A percentile compares a stretch with the other conserved stretches of the same genome.
These are phyloP conservation scores for Cantharis rufa DNA, from an alignment of 2,888 invertebrate genomes.

Conservation along the genomic window DNA sequence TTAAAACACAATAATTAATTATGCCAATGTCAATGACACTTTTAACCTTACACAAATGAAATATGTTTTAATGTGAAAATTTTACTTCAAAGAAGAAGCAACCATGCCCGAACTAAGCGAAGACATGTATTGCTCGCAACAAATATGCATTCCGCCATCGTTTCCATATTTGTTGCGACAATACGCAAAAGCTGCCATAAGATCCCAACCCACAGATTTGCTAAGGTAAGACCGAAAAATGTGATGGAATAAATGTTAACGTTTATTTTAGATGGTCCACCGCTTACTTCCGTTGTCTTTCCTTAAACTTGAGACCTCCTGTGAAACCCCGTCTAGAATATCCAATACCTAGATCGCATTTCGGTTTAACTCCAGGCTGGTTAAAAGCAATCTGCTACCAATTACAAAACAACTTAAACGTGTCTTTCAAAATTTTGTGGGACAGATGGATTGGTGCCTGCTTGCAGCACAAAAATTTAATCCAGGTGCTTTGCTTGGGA, in stretches of 20 bases:
- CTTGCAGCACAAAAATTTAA: constrained; percentile 65
- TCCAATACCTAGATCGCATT: constrained; percentile 69
- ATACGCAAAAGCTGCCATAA: constrained; percentile 88
- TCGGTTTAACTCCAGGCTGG: constrained; percentile 79
- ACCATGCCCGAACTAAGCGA: constrained; percentile 68
- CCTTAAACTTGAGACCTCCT: constrained; percentile 78
- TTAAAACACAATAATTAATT: not conserved
- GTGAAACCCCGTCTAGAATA: constrained; percentile 79
- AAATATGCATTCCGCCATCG: constrained; percentile 81
- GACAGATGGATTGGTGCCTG: constrained; percentile 70
- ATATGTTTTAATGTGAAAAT: not conserved
- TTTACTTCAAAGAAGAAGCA: not conserved
- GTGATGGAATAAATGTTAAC: not conserved
- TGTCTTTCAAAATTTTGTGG: constrained; percentile 52
- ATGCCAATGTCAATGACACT: not conserved
- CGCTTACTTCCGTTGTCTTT: constrained; percentile 78
- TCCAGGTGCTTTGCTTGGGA: constrained; percentile 71
- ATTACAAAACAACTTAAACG: constrained; percentile 59
- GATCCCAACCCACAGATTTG: constrained; percentile 86
- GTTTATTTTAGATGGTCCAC: constrained; percentile 72
- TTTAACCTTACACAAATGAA: not conserved
- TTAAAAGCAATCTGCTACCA: constrained; percentile 77
- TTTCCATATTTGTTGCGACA: constrained; percentile 83
- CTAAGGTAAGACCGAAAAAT: constrained; percentile 55
- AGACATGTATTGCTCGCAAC: constrained; percentile 79